Evolutionary conservation across 2,888 invertebrate genomes (phyloP).

Genomic region (Miltochrista miniata): DNA sequence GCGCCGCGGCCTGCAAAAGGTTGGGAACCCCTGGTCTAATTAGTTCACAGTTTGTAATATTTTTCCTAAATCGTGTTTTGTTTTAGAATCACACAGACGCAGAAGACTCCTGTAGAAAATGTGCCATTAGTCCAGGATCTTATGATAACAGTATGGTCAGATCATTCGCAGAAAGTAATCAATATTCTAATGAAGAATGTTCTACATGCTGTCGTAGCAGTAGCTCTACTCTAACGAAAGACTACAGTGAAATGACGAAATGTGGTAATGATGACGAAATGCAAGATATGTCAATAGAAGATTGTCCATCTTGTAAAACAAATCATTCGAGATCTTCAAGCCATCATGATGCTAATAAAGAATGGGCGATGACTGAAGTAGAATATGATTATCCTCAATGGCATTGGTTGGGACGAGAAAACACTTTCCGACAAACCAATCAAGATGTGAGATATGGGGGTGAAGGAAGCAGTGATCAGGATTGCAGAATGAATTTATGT

Average conservation of each 20-base stretch:
- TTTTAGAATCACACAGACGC: conserved; percentile 77
- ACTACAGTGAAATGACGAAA: conserved; percentile 80
- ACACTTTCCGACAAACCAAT: conserved; percentile 69
- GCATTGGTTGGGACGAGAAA: conserved; percentile 77
- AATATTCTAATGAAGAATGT: conserved; percentile 78
- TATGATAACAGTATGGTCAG: conserved; percentile 81
- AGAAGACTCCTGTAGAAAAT: conserved; percentile 82
- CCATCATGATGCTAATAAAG: conserved; percentile 72
- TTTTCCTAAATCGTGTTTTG: conserved; percentile 16
- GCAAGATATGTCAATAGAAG: conserved; percentile 74
- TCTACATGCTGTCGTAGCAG: conserved; percentile 78
- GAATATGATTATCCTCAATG: conserved; percentile 80
- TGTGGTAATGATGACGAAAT: conserved; percentile 74
- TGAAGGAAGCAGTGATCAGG: conserved; percentile 66
- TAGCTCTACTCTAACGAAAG: conserved; percentile 75
- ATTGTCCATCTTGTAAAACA: conserved; percentile 77
- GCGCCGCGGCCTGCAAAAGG: too few relatives aligned
- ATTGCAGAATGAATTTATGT: conserved; percentile 77
- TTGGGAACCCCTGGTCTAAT: too few relatives aligned
- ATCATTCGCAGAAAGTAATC: conserved; percentile 74
- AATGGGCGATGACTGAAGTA: conserved; percentile 75
- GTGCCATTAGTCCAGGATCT: conserved; percentile 81
- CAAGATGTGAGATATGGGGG: conserved; percentile 63
- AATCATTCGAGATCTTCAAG: conserved; percentile 75
- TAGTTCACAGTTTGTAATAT: too few relatives aligned